A percentile compares a stretch with the other conserved stretches of the same genome.
Evolutionary conservation across 1,140 invertebrate genomes (phyloP).

Genomic region (Drosophila leontia): DNA sequence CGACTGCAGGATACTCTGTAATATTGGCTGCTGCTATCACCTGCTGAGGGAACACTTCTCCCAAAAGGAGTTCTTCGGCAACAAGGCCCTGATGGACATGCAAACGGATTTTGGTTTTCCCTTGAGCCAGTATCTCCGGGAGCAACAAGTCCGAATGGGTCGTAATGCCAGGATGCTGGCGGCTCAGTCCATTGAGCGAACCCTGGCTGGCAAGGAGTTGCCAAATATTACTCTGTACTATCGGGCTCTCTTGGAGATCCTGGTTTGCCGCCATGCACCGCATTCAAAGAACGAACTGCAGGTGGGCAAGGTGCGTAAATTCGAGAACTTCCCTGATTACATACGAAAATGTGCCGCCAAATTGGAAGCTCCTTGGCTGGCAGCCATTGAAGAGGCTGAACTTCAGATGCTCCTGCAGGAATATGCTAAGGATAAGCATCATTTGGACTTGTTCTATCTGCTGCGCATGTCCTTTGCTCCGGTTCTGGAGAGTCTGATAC

Average conservation of each 20-base stretch:
- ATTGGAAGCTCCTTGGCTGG: slow-evolving; percentile 57
- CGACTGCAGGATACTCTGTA: slow-evolving; percentile 88
- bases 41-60: slow-evolving; percentile 89
- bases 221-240: slow-evolving; percentile 89
- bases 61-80: slow-evolving; percentile 68
- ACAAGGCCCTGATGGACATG: slow-evolving; percentile 59
- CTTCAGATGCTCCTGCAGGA: slow-evolving; percentile 85
- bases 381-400: slow-evolving; percentile 67
- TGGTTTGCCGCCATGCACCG: slow-evolving; percentile 85
- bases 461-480: slow-evolving; percentile 92
- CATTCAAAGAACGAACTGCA: slow-evolving; percentile 68
- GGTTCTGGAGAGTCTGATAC: slow-evolving; percentile 92
- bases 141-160: slow-evolving; percentile 87
- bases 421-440: slow-evolving; percentile 86
- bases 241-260: slow-evolving; percentile 90
- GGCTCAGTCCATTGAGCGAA: slow-evolving; percentile 90
- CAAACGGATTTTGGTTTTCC: slow-evolving; percentile 87
- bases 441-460: slow-evolving; percentile 92
- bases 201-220: slow-evolving; percentile 86
- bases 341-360: slow-evolving; percentile 86
- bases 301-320: slow-evolving; percentile 85
- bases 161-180: slow-evolving; percentile 93
- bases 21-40: slow-evolving; percentile 96
- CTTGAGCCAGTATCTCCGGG: slow-evolving; percentile 88
- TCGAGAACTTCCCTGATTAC: slow-evolving; percentile 88